Conservation (phyloP, 2,797 vertebrate genomes). For the Astyanax mexicanus region DNA sequence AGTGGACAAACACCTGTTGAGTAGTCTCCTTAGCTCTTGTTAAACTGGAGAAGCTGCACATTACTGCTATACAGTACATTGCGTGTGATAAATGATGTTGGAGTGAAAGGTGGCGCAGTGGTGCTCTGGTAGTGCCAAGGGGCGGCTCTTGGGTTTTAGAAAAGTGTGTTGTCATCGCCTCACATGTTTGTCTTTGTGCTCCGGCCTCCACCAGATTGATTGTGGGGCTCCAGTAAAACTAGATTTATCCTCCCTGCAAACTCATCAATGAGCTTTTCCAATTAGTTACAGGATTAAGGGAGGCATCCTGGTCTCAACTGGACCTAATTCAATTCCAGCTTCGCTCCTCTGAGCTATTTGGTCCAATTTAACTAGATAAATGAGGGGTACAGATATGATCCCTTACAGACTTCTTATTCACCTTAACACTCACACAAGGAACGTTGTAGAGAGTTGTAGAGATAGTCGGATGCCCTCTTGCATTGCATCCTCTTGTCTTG, state of each 20-base stretch:
- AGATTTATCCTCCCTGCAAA: conserved; percentile 52
- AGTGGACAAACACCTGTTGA: conserved; percentile 8
- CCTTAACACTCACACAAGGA: conserved; percentile 17
- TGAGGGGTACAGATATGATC: conserved; percentile 12
- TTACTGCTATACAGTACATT: not conserved
- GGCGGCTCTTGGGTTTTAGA: not conserved
- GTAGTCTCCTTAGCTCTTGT: not conserved
- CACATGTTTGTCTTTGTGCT: conserved; percentile 27
- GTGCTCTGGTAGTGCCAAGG: conserved; percentile 25
- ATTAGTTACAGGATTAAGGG: conserved; percentile 48
- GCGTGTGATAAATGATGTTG: conserved; percentile 11
- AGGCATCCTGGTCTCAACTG: conserved; percentile 34
- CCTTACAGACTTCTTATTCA: conserved; percentile 31
- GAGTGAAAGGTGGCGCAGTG: conserved; percentile 22
- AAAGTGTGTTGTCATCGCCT: conserved; percentile 28
- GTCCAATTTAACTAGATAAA: conserved; percentile 32
- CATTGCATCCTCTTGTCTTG: too few relatives aligned
- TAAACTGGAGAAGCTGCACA: not conserved
- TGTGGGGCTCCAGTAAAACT: conserved; percentile 33
- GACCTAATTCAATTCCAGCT: conserved; percentile 40
- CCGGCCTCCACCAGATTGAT: conserved; percentile 29
- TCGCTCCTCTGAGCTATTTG: conserved; percentile 27
- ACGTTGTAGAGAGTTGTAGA: too few relatives aligned
- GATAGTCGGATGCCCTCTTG: conserved; percentile 17
- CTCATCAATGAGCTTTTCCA: conserved; percentile 49